These are phyloP conservation scores for Spodoptera littoralis DNA, from an alignment of 2,888 invertebrate species.

Conservation along the genomic window DNA sequence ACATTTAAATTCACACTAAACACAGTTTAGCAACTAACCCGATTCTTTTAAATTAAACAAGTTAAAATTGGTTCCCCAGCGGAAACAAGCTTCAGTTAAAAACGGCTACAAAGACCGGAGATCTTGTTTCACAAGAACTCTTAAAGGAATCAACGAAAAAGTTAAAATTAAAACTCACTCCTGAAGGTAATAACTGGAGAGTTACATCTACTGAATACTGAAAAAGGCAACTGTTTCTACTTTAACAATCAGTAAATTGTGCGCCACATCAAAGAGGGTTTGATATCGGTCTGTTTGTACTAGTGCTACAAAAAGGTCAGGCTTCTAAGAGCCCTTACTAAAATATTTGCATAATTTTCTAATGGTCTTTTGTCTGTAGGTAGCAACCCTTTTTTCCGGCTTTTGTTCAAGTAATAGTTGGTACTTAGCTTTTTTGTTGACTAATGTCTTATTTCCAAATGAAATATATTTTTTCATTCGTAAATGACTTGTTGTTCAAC, in stretches of 20 bases:
- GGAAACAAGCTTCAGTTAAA: conserved; percentile 66
- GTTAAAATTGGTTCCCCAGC: conserved; percentile 70
- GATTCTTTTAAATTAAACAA: conserved; percentile 75
- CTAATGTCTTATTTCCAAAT: no score
- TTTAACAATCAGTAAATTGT: conserved; percentile 31
- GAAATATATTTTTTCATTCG: no score
- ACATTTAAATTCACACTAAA: conserved; percentile 9
- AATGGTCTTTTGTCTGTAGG: no score
- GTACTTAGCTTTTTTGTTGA: no score
- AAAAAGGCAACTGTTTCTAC: conserved; percentile 23
- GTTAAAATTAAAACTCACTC: conserved; percentile 81
- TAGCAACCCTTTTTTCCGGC: no score
- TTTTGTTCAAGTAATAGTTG: no score
- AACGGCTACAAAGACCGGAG: conserved; percentile 73
- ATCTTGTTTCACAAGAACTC: conserved; percentile 80
- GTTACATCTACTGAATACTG: conserved; percentile 37
- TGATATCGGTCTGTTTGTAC: conserved; percentile 18
- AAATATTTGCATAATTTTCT: background rate
- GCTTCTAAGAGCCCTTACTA: background rate
- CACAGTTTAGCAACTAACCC: conserved; percentile 57
- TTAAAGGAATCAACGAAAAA: conserved; percentile 76
- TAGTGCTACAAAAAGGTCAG: no score
- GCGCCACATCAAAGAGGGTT: conserved; percentile 14
- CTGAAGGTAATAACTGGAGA: conserved; percentile 53
- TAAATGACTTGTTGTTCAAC: no score